Conservation (phyloP, 2,888 invertebrate species). For the Cosmorhoe ocellata region DNA sequence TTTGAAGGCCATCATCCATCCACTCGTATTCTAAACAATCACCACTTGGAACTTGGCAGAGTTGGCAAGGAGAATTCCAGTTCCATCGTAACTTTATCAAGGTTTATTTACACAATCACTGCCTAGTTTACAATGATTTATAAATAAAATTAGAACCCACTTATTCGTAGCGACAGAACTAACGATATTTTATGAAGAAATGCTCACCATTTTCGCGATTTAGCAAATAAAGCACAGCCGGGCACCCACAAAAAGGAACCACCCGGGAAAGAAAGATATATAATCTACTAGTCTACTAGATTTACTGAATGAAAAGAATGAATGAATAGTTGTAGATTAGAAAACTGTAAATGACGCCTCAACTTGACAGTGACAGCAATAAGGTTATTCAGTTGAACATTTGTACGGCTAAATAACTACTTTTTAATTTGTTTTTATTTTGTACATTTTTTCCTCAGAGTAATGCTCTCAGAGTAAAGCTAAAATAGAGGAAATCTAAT, state of each 20-base stretch:
- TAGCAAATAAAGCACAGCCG: slow-evolving; percentile 33
- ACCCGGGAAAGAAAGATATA: slow-evolving; percentile 51
- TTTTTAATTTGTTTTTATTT: too few relatives aligned
- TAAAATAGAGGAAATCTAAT: too few relatives aligned
- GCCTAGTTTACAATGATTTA: background rate
- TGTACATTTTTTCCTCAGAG: too few relatives aligned
- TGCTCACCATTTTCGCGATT: slow-evolving; percentile 56
- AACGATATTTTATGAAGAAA: slow-evolving; percentile 20
- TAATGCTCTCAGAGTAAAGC: too few relatives aligned
- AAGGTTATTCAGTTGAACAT: too few relatives aligned
- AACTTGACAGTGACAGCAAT: too few relatives aligned
- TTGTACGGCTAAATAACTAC: too few relatives aligned
- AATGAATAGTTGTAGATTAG: too few relatives aligned
- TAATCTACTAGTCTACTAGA: background rate
- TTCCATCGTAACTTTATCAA: slow-evolving; percentile 31
- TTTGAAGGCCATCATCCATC: too few relatives aligned
- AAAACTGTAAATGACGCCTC: too few relatives aligned
- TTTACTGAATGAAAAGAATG: slow-evolving; percentile 2
- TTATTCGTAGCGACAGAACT: background rate
- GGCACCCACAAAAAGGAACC: slow-evolving; percentile 48
- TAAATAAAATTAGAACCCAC: background rate
- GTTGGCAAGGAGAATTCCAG: background rate
- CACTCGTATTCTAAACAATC: too few relatives aligned
- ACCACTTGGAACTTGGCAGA: too few relatives aligned
- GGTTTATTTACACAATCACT: slow-evolving; percentile 41